A percentile compares a stretch with the other conserved stretches of the same genome.
These are phyloP conservation scores for Gonatopus flavifemur DNA, from an alignment of 1,140 invertebrate species.

Conservation along the genomic window DNA sequence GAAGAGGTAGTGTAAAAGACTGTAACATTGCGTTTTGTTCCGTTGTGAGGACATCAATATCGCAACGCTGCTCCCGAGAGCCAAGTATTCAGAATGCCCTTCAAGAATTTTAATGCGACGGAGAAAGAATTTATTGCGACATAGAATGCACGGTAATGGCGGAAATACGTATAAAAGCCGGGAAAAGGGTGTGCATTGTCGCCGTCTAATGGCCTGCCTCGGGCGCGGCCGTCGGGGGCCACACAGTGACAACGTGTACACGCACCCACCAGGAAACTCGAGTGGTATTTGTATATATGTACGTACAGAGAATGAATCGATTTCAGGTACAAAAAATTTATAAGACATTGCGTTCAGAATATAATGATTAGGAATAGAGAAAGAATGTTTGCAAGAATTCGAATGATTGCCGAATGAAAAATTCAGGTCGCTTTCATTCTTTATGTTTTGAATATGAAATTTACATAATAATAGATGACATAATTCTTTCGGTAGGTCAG, in stretches of 20 bases:
- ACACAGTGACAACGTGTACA: constrained; percentile 26
- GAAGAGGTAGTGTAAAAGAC: background rate
- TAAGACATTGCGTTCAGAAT: too few species aligned
- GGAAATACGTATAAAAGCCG: constrained; percentile 50
- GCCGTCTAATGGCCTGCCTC: constrained; percentile 46
- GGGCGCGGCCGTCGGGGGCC: constrained; percentile 20
- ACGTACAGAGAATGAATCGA: too few species aligned
- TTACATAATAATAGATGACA: too few species aligned
- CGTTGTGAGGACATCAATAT: constrained; percentile 32
- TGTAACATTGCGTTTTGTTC: constrained; percentile 29
- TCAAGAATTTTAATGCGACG: constrained; percentile 49
- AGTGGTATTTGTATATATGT: too few species aligned
- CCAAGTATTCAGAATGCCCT: constrained; percentile 45
- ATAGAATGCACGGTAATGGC: constrained; percentile 48
- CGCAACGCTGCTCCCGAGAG: constrained; percentile 10
- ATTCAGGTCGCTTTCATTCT: too few species aligned
- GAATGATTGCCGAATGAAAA: too few species aligned
- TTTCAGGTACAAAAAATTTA: too few species aligned
- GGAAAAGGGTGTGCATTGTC: constrained; percentile 48
- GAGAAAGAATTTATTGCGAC: constrained; percentile 48
- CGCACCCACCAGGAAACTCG: constrained; percentile 21
- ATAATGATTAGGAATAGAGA: too few species aligned
- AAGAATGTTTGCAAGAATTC: too few species aligned
- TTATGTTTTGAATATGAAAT: too few species aligned
- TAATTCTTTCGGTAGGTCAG: too few species aligned